Percentiles rank a stretch among this genome's conserved stretches.
phyloP scores from a whole-genome alignment of 2,888 invertebrate genomes.

The Cantharis rufa region DNA sequence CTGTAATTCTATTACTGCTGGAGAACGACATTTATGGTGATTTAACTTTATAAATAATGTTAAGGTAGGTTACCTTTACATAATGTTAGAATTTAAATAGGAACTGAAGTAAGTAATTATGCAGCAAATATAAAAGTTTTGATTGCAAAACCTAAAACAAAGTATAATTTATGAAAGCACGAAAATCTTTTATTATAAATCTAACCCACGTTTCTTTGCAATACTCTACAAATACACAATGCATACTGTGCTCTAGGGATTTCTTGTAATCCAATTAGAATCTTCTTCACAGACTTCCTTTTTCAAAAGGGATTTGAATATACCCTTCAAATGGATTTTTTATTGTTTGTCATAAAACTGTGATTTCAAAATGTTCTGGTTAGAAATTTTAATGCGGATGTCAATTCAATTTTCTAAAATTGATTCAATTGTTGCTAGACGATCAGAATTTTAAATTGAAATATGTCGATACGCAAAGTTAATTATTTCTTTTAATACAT shows the following conservation, averaged over 20 bases:
- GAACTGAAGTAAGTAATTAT: not conserved
- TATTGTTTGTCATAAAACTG: slow-evolving; percentile 23
- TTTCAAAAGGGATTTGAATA: slow-evolving; percentile 29
- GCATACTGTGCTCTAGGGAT: slow-evolving; percentile 25
- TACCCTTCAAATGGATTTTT: slow-evolving; percentile 23
- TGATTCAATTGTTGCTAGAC: not conserved
- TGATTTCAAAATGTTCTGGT: slow-evolving; percentile 18
- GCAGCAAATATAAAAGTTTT: slow-evolving; percentile 1
- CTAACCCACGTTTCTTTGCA: slow-evolving; percentile 26
- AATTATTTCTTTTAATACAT: not conserved
- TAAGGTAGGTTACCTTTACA: not conserved
- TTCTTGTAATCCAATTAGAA: slow-evolving; percentile 29
- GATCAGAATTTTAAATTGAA: not conserved
- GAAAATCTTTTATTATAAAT: slow-evolving; percentile 26
- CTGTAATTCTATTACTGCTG: not conserved
- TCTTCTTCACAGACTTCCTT: slow-evolving; percentile 24
- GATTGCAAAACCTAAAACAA: not conserved
- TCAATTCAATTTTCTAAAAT: not conserved
- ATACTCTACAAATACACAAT: slow-evolving; percentile 23
- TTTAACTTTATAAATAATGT: not conserved
- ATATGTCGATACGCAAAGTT: not conserved
- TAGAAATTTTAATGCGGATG: slow-evolving; percentile 7
- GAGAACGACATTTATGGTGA: not conserved
- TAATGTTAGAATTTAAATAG: not conserved
- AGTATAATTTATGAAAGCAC: slow-evolving; percentile 23